Base-by-base conservation (phyloP, 2,888 invertebrate genomes). In the Acleris literana region DNA sequence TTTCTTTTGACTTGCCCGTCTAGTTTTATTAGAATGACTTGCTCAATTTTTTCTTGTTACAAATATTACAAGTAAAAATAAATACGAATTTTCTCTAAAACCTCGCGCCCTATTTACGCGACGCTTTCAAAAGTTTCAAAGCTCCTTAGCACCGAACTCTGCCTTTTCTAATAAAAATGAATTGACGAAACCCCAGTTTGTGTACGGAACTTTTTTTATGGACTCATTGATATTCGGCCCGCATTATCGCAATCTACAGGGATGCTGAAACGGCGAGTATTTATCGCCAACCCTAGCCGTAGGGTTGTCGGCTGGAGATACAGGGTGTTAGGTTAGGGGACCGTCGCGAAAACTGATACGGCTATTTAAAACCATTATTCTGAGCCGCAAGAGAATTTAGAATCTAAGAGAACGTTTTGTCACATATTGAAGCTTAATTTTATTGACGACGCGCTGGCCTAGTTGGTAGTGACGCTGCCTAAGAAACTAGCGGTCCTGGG, bases 191-290 rank as follows among this genome's bases (percentile, higher is more conserved):
- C 22, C 20, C 20, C 39, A 44, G 56, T 39, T 33, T 43, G 53
- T 46, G 55, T 52, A 46, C 5, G 56, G 20, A 60, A 64, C 49
- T 54, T 66, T 64, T 25, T 58, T 61, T 66, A 61, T 61, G 51
- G 29, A 46, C 65, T 66, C 61, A 61, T 66, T 66, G 65, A 61
- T 61, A 66, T 66, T 55, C 65, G 56, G n/a, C 44, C 22, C 46
- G 65, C 65, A 56, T 64, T 59, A 53, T 56, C 56, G 17, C 61
- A 22, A 22, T 20, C 56, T 44, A 25, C 17, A 6, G 46, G n/a
- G 22, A 22, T 20, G 43, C 33, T 51, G 43, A 18, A 51, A 58
- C 49, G 43, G 64, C 54, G 49, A 64, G 54, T 64, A 44, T 64
- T 60, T 64, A 60, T 64, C 64, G 60, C 43, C n/a, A 43, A 25